Evolutionary conservation across 2,888 invertebrate species (phyloP).

Genomic region (Melitaea athalia): DNA sequence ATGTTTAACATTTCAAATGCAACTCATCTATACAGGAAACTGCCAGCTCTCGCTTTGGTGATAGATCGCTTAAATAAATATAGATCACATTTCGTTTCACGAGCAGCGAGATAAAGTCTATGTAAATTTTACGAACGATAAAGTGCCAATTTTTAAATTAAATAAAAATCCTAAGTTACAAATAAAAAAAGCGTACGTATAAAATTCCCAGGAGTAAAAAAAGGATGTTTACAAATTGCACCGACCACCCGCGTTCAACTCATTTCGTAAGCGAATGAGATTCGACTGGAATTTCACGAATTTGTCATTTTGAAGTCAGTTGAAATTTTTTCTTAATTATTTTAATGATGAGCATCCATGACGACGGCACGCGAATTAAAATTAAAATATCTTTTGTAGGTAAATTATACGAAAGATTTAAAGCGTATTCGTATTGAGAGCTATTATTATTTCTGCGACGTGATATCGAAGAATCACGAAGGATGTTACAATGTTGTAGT

Average conservation of each 20-base stretch:
- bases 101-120: background rate
- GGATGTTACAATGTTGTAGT: background rate
- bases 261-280: conserved; percentile 37
- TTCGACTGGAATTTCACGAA: conserved; percentile 35
- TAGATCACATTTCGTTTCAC: conserved; percentile 12
- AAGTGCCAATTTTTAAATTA: background rate
- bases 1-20: conserved; percentile 53
- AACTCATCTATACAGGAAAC: conserved; percentile 18
- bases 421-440: background rate
- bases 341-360: conserved; percentile 27
- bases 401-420: background rate
- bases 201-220: conserved; percentile 18
- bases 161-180: conserved; percentile 2
- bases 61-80: conserved; percentile 33
- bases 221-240: conserved; percentile 35
- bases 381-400: conserved; percentile 2
- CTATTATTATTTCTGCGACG: background rate
- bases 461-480: background rate
- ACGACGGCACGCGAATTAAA: conserved; percentile 8
- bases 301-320: conserved; percentile 37
- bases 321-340: conserved; percentile 38
- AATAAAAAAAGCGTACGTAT: background rate
- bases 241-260: conserved; percentile 39
- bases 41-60: conserved; percentile 15
- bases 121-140: background rate